Percentiles rank a stretch among this genome's conserved stretches.
Evolutionary conservation across 2,888 invertebrate genomes (phyloP).

Genomic region (Colletes collaris): DNA sequence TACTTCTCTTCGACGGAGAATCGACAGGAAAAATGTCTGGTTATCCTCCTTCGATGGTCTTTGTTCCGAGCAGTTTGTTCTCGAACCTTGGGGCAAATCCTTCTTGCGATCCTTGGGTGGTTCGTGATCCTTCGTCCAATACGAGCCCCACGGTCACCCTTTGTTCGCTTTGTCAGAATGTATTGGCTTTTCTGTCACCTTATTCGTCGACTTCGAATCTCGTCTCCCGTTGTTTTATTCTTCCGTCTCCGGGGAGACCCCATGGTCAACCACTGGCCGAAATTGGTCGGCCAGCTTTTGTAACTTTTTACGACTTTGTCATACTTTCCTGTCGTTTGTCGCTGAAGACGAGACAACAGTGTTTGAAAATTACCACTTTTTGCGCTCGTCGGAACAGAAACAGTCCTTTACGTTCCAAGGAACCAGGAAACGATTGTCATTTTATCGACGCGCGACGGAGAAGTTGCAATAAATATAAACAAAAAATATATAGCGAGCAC

Average conservation of each 20-base stretch:
- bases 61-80: constrained; percentile 28
- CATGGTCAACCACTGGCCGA: constrained; percentile 37
- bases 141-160: constrained; percentile 52
- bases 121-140: constrained; percentile 52
- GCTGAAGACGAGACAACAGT: not conserved
- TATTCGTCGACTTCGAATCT: constrained; percentile 58
- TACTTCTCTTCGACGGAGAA: not conserved
- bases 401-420: not conserved
- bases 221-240: constrained; percentile 50
- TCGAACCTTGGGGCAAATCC: constrained; percentile 47
- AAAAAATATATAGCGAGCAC: too few species aligned
- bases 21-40: constrained; percentile 11
- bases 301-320: constrained; percentile 33
- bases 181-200: constrained; percentile 45
- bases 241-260: constrained; percentile 15
- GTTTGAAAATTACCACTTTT: not conserved
- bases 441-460: too few species aligned
- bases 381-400: not conserved
- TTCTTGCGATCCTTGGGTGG: constrained; percentile 37
- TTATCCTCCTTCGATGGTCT: not conserved
- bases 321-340: constrained; percentile 23
- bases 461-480: too few species aligned
- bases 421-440: not conserved
- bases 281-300: constrained; percentile 46
- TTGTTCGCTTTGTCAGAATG: constrained; percentile 57